A percentile compares a stretch with the other conserved stretches of the same genome.
Conservation (phyloP, 1,140 invertebrate genomes). For the Drosophila malerkotliana region DNA sequence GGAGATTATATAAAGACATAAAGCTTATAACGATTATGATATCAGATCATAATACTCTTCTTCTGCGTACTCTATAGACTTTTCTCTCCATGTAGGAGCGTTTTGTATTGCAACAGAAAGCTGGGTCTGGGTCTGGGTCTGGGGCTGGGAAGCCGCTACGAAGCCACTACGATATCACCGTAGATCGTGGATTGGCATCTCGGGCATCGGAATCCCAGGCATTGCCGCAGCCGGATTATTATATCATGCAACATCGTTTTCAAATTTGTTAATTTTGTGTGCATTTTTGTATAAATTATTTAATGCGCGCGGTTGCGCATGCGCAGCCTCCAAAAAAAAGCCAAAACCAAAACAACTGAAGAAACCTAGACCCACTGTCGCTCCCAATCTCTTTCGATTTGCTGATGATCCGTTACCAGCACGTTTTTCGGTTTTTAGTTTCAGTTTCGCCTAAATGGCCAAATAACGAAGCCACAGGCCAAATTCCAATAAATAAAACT, state of each 20-base stretch:
- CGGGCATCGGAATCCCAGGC: conserved; percentile 20
- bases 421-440: conserved; percentile 45
- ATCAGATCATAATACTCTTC: no score
- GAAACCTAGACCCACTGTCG: neutral
- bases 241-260: conserved; percentile 72
- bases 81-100: conserved; percentile 7
- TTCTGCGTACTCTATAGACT: neutral
- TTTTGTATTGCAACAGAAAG: conserved; percentile 57
- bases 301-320: conserved; percentile 75
- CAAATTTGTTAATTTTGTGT: conserved; percentile 74
- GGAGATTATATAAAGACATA: neutral
- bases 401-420: conserved; percentile 40
- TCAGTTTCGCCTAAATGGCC: conserved; percentile 24
- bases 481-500: neutral
- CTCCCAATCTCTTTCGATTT: conserved; percentile 12
- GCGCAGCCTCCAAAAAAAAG: conserved; percentile 18
- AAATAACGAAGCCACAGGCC: conserved; percentile 10
- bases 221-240: conserved; percentile 47
- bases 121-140: conserved; percentile 13
- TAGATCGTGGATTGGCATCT: conserved; percentile 31
- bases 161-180: neutral
- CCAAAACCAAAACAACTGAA: neutral
- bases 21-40: neutral
- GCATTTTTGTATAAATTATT: conserved; percentile 80
- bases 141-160: conserved; percentile 12